phyloP scores from a whole-genome alignment of 2,888 invertebrate species.

The Caenorhabditis wallacei region DNA sequence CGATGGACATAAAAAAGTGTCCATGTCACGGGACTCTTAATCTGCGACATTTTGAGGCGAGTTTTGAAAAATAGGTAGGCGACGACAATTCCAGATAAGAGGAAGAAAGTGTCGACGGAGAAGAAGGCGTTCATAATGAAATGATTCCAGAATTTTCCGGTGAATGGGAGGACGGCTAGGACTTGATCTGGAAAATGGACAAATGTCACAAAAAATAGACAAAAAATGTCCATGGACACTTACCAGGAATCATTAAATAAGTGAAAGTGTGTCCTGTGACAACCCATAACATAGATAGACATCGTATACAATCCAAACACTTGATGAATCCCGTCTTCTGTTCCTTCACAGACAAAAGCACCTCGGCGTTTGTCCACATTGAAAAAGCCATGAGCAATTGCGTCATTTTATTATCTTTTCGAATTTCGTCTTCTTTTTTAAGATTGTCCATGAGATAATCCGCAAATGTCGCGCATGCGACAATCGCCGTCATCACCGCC shows the following conservation, averaged over 20 bases:
- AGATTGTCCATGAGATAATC: slow-evolving; percentile 33
- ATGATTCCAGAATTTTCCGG: slow-evolving; percentile 54
- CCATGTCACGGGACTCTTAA: slow-evolving; percentile 60
- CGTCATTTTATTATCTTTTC: not conserved
- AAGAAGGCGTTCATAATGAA: slow-evolving; percentile 67
- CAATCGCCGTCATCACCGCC: slow-evolving; percentile 30
- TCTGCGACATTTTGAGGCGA: slow-evolving; percentile 11
- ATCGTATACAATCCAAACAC: slow-evolving; percentile 74
- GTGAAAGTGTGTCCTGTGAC: slow-evolving; percentile 65
- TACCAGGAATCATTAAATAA: slow-evolving; percentile 33
- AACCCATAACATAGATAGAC: slow-evolving; percentile 76
- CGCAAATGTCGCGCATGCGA: slow-evolving; percentile 13
- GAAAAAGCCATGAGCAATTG: slow-evolving; percentile 59
- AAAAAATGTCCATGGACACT: too few species aligned
- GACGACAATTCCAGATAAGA: slow-evolving; percentile 75
- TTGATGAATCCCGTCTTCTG: slow-evolving; percentile 69
- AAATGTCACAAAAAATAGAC: too few species aligned
- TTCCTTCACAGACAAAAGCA: slow-evolving; percentile 54
- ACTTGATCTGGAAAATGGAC: slow-evolving; percentile 36
- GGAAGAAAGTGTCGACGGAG: slow-evolving; percentile 78
- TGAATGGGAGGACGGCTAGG: slow-evolving; percentile 28
- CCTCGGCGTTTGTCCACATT: slow-evolving; percentile 62
- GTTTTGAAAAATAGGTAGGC: slow-evolving; percentile 75
- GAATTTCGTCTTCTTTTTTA: not conserved
- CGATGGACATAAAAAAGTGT: slow-evolving; percentile 68